A percentile compares a stretch with the other conserved stretches of the same genome.
phyloP scores from a whole-genome alignment of 2,888 invertebrate species.

The Himalopsyche japonica region DNA sequence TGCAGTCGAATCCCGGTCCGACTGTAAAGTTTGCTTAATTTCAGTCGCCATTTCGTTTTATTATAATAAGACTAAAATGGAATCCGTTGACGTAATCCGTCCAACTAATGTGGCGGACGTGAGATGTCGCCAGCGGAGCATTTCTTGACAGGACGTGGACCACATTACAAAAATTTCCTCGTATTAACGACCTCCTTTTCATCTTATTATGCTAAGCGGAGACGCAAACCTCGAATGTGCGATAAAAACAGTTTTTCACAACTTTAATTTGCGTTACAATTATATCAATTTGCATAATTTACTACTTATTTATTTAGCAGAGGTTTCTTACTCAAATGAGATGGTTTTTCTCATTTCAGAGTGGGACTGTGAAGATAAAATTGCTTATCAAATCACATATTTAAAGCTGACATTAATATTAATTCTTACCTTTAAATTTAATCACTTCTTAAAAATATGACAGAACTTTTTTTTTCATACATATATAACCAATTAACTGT shows the following conservation, averaged over 20 bases:
- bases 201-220: neutral
- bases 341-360: no score
- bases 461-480: no score
- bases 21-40: slow-evolving; percentile 34
- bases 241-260: neutral
- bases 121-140: slow-evolving; percentile 23
- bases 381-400: no score
- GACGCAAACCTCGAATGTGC: neutral
- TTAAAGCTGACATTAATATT: no score
- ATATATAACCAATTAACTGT: no score
- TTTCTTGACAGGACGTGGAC: neutral
- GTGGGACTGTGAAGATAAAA: no score
- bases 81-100: slow-evolving; percentile 20
- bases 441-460: no score
- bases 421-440: no score
- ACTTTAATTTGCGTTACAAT: neutral
- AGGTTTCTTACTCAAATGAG: neutral
- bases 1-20: slow-evolving; percentile 18
- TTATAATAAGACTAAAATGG: slow-evolving; percentile 18
- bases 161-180: slow-evolving; percentile 12
- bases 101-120: slow-evolving; percentile 33
- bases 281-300: neutral
- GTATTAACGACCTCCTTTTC: slow-evolving; percentile 5
- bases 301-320: neutral
- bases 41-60: slow-evolving; percentile 25